These are phyloP conservation scores for Danaus chrysippus DNA, from an alignment of 2,888 invertebrate genomes.

Conservation along the genomic window DNA sequence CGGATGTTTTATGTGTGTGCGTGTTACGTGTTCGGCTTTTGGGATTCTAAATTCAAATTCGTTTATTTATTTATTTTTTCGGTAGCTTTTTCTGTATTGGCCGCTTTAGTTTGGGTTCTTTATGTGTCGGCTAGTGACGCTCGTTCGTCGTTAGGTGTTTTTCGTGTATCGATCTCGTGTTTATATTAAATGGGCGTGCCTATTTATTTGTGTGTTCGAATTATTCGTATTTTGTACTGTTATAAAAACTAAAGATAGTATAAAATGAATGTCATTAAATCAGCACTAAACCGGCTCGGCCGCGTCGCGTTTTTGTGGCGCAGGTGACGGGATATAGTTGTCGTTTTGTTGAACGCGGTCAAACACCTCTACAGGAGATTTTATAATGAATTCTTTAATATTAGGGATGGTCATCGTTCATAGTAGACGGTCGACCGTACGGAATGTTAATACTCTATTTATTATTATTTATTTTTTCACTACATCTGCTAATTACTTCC, in stretches of 20 bases:
- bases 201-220: constrained; percentile 1
- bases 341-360: constrained; percentile 64
- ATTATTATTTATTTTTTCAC: constrained; percentile 4
- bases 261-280: constrained; percentile 55
- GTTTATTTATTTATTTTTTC: constrained; percentile 44
- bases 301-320: constrained; percentile 59
- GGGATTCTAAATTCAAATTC: constrained; percentile 62
- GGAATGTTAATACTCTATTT: constrained; percentile 1
- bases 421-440: not conserved
- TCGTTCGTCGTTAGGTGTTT: constrained; percentile 10
- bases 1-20: constrained; percentile 44
- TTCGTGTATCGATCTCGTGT: not conserved
- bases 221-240: not conserved
- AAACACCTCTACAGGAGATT: constrained; percentile 47
- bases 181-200: not conserved
- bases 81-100: constrained; percentile 32
- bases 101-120: constrained; percentile 19
- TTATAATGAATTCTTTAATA: constrained; percentile 13
- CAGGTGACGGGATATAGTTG: constrained; percentile 65
- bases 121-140: constrained; percentile 26
- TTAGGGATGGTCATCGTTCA: not conserved
- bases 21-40: constrained; percentile 54
- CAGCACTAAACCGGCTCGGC: constrained; percentile 45
- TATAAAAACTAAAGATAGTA: constrained; percentile 20
- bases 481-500: constrained; percentile 27